Percentiles rank a stretch among this genome's conserved stretches.
phyloP scores from a whole-genome alignment of 2,113 vertebrate genomes.

The Sialia sialis region DNA sequence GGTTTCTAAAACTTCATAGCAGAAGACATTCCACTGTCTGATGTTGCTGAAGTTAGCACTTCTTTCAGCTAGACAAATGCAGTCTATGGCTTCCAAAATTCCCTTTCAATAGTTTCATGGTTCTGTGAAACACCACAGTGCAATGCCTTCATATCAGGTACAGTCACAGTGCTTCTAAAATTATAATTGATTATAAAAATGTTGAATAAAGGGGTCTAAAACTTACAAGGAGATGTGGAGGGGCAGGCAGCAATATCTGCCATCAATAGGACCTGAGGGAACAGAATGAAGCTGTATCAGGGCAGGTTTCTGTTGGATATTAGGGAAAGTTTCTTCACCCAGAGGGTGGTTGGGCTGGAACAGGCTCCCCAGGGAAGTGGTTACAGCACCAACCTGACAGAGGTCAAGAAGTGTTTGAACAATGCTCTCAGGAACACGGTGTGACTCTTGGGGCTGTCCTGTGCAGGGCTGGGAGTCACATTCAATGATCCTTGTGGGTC shows the following conservation, averaged over 20 bases:
- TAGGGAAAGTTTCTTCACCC: not conserved
- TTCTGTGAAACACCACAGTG: not conserved
- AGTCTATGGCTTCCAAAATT: not conserved
- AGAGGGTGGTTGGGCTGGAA: not conserved
- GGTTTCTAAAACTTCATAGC: not conserved
- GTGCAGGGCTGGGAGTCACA: not conserved
- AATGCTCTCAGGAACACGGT: not conserved
- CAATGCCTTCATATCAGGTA: not conserved
- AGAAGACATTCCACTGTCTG: not conserved
- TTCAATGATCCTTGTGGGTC: not conserved
- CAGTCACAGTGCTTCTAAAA: not conserved
- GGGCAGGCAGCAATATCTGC: not conserved
- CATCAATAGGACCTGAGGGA: not conserved
- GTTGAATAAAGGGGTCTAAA: not conserved
- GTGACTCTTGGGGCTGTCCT: not conserved
- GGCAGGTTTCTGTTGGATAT: not conserved
- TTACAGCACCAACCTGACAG: not conserved
- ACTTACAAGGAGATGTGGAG: not conserved
- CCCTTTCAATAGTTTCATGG: not conserved
- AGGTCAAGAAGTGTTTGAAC: not conserved
- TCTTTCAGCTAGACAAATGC: not conserved
- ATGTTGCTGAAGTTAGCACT: not conserved
- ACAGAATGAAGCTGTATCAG: not conserved
- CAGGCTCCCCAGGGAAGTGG: not conserved
- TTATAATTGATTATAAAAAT: not conserved